Conservation (phyloP, 2,888 invertebrate species). For the Drosophila sordidula region DNA sequence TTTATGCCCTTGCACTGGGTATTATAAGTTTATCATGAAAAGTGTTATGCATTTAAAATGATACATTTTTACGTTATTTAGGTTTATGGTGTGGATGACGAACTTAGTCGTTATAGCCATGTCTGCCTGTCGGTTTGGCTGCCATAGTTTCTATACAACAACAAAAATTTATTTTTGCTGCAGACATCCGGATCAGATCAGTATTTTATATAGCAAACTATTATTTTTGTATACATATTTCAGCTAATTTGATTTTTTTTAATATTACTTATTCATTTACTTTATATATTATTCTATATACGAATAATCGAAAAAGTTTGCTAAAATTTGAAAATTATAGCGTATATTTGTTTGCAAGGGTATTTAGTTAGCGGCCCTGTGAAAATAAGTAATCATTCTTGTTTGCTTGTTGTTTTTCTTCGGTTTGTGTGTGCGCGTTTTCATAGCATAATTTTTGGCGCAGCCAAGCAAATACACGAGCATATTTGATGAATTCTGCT, state of each 20-base stretch:
- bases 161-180: no score
- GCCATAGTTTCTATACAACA: no score
- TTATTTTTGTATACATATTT: background rate
- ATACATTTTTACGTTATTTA: no score
- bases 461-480: constrained; percentile 56
- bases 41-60: background rate
- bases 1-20: background rate
- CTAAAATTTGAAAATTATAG: no score
- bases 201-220: no score
- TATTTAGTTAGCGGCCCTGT: background rate
- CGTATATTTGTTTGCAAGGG: background rate
- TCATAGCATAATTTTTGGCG: constrained; percentile 62
- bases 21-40: background rate
- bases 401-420: constrained; percentile 9
- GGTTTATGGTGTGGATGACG: no score
- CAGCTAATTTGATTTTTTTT: background rate
- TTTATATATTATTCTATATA: background rate
- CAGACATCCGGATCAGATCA: no score
- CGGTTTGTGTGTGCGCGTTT: constrained; percentile 37
- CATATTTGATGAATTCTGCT: constrained; percentile 56
- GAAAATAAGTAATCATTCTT: background rate
- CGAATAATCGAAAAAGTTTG: no score
- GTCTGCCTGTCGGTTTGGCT: no score
- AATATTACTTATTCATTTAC: background rate
- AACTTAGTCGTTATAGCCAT: no score